phyloP scores from a whole-genome alignment of 2,888 invertebrate species.

The Pherbina coryleti region DNA sequence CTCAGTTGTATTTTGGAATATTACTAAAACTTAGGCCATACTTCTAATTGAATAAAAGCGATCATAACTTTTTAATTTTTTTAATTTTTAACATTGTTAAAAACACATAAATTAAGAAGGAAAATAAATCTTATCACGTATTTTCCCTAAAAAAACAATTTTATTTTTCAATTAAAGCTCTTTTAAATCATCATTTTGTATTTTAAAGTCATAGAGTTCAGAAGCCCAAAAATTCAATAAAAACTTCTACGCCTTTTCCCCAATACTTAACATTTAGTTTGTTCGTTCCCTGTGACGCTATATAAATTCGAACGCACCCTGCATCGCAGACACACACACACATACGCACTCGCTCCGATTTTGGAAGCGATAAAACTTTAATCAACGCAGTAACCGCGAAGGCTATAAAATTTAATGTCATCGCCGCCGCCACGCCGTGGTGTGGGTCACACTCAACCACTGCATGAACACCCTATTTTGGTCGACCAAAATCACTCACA shows the following conservation, averaged over 20 bases:
- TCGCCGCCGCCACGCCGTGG: not conserved
- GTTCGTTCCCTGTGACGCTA: not conserved
- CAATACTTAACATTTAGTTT: not conserved
- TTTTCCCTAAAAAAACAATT: not conserved
- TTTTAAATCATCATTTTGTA: no score
- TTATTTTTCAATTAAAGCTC: constrained; percentile 11
- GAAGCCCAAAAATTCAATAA: not conserved
- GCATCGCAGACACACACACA: not conserved
- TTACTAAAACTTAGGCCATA: no score
- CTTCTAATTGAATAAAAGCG: no score
- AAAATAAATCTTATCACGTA: constrained; percentile 9
- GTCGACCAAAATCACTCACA: not conserved
- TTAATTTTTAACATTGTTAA: constrained; percentile 8
- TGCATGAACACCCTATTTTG: not conserved
- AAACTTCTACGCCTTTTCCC: not conserved
- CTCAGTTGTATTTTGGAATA: no score
- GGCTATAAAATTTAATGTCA: constrained; percentile 19
- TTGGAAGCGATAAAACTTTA: constrained; percentile 1
- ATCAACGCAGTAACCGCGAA: constrained; percentile 10
- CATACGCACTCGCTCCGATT: not conserved
- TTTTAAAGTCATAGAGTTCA: no score
- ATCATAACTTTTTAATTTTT: not conserved
- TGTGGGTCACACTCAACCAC: constrained; percentile 13
- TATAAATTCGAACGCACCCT: no score
- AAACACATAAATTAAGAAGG: not conserved